These are phyloP conservation scores for Drosophila pallidifrons DNA, from an alignment of 1,140 invertebrate genomes.

Conservation along the genomic window DNA sequence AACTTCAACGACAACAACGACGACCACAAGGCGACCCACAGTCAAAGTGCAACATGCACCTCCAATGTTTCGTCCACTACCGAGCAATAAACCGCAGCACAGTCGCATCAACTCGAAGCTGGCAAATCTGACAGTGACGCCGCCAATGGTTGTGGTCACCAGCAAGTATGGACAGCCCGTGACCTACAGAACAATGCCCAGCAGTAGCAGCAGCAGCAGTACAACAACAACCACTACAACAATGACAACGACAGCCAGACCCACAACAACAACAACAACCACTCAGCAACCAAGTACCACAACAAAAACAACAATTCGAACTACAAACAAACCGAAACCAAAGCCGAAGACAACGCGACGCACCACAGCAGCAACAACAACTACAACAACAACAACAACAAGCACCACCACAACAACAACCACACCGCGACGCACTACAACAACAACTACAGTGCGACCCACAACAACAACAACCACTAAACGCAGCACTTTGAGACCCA, in stretches of 20 bases:
- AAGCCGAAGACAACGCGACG: conserved; percentile 25
- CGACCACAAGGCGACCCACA: conserved; percentile 39
- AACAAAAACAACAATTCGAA: conserved; percentile 2
- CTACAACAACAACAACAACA: conserved; percentile 20
- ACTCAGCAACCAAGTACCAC: not conserved
- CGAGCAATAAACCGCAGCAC: conserved; percentile 55
- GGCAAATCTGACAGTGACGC: conserved; percentile 73
- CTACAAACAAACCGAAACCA: conserved; percentile 15
- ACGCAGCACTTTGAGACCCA: conserved; percentile 26
- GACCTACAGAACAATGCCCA: conserved; percentile 49
- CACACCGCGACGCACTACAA: conserved; percentile 21
- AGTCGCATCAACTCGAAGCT: conserved; percentile 78
- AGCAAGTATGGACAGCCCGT: conserved; percentile 67
- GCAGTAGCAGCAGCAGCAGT: conserved; percentile 17
- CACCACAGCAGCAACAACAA: conserved; percentile 32
- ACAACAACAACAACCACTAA: conserved; percentile 32
- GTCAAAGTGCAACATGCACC: conserved; percentile 33
- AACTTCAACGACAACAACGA: conserved; percentile 30
- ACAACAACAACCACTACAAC: conserved; percentile 31
- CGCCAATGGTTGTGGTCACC: conserved; percentile 68
- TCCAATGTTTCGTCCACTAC: conserved; percentile 75
- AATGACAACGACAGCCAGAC: conserved; percentile 19
- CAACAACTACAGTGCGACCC: conserved; percentile 15
- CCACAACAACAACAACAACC: conserved; percentile 6
- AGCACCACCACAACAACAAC: conserved; percentile 30